Base-by-base conservation (phyloP, 1,140 invertebrate species). In the Battus philenor region DNA sequence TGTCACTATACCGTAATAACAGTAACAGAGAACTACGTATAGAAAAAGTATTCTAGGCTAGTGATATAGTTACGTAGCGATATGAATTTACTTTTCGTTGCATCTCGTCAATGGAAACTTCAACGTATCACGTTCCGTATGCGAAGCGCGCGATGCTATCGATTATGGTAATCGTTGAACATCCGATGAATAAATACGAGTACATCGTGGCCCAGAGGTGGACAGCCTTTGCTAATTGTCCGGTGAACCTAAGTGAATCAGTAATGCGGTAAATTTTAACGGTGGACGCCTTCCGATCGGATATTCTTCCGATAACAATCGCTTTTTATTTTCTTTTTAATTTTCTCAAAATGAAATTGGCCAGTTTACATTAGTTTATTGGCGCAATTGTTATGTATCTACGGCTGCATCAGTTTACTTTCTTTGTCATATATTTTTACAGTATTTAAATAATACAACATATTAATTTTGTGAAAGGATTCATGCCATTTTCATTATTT, bases 211-310 rank as follows among this genome's bases (percentile, higher is more conserved):
- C 66, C 59, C 65, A 79, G 71, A 79, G 77, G 80, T 84, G 72
- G 74, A 78, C 80, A 81, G 75, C 80, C 77, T 84, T 81, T 81
- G 70, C 77, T 84, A 84, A 80, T 84, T 84, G 77, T 80, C 63
- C 75, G 66, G 59, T 78, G 69, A 78, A 78, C 75, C 58, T 74
- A 52, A 53, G 66, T 83, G 79, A 79, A 81, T 79, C 66, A 74
- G 56, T 76, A 72, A 78, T 75, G 59, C 61, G 61, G 44, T 43
- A 63, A 60, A 55, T 65, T 66, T 80, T 72, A 72, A 73, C 69
- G 57, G 70, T 66, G 55, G 56, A 46, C 46, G 33, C 38, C 44
- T 45, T 33, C 47, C 31, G 33, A 59, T 57, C 48, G 60, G 54
- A 71, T 56, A 67, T 65, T 68, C 59, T 71, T 68, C 63, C 59